Evolutionary conservation across 2,113 vertebrate species (phyloP).

Genomic region (Athene noctua): DNA sequence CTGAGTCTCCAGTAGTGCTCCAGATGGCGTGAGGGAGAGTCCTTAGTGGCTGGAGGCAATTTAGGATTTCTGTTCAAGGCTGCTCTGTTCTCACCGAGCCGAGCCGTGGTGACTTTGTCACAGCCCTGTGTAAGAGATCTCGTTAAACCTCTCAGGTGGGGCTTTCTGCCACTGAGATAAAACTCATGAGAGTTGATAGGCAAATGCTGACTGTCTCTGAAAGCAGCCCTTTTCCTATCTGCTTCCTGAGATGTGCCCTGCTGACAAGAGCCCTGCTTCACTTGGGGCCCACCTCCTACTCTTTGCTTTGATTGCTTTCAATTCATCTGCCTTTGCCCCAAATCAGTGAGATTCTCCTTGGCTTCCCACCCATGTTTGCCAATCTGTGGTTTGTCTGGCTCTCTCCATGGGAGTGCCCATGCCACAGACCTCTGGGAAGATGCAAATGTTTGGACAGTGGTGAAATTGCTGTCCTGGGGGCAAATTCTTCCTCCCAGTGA

Average conservation of each 20-base stretch:
- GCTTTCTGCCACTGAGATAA: constrained; percentile 27
- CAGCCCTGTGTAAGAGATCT: neutral
- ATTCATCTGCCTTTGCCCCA: neutral
- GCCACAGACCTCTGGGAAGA: neutral
- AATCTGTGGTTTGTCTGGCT: neutral
- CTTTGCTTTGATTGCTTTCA: neutral
- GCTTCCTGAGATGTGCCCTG: neutral
- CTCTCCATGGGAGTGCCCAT: neutral
- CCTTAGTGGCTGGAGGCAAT: neutral
- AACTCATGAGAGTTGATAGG: neutral
- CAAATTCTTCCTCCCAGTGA: neutral
- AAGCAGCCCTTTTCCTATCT: neutral
- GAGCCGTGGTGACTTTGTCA: neutral
- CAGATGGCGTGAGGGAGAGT: neutral
- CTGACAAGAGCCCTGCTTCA: neutral
- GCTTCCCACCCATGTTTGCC: neutral
- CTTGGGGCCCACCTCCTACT: neutral
- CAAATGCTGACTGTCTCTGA: constrained; percentile 22
- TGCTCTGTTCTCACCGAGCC: neutral
- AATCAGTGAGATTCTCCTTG: neutral
- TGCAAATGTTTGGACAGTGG: neutral
- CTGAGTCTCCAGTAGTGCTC: neutral
- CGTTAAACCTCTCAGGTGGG: neutral
- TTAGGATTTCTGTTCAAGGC: neutral
- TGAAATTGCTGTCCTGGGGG: neutral